Percentiles rank a stretch among this genome's conserved stretches.
phyloP scores from a whole-genome alignment of 1,140 invertebrate species.

The Augochlora pura region DNA sequence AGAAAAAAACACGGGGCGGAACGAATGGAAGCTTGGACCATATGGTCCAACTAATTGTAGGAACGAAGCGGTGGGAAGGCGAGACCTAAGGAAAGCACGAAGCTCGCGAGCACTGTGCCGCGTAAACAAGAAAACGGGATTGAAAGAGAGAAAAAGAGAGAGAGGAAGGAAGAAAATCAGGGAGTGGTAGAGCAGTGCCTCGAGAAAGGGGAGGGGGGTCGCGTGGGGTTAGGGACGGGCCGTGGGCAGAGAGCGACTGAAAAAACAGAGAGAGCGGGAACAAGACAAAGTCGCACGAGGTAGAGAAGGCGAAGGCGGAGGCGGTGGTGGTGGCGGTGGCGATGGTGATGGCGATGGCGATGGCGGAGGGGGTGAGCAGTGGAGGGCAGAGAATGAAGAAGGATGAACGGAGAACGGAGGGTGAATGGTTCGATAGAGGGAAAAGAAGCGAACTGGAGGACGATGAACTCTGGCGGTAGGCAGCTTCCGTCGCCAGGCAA shows the following conservation, averaged over 20 bases:
- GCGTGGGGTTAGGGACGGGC: too few relatives aligned
- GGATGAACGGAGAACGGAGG: constrained; percentile 36
- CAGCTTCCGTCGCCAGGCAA: constrained; percentile 78
- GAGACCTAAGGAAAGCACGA: constrained; percentile 12
- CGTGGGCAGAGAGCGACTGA: background rate
- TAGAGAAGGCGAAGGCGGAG: background rate
- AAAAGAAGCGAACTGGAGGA: constrained; percentile 63
- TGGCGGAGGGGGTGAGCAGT: background rate
- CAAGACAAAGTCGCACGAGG: constrained; percentile 19
- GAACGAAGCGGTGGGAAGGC: background rate
- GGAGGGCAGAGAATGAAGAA: constrained; percentile 32
- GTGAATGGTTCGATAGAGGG: constrained; percentile 52
- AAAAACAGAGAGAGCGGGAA: constrained; percentile 38
- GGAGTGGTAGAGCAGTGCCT: constrained; percentile 26
- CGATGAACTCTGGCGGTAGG: constrained; percentile 73
- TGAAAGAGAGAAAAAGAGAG: constrained; percentile 20
- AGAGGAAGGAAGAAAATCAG: constrained; percentile 36
- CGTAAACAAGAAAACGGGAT: background rate
- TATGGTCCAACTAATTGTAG: too few relatives aligned
- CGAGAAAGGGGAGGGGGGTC: background rate
- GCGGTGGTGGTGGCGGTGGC: too few relatives aligned
- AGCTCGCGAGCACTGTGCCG: background rate
- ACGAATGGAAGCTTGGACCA: too few relatives aligned
- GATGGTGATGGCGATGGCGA: too few relatives aligned
- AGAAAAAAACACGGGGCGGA: background rate